phyloP scores from a whole-genome alignment of 2,113 vertebrate genomes.

The Xiphophorus hellerii region DNA sequence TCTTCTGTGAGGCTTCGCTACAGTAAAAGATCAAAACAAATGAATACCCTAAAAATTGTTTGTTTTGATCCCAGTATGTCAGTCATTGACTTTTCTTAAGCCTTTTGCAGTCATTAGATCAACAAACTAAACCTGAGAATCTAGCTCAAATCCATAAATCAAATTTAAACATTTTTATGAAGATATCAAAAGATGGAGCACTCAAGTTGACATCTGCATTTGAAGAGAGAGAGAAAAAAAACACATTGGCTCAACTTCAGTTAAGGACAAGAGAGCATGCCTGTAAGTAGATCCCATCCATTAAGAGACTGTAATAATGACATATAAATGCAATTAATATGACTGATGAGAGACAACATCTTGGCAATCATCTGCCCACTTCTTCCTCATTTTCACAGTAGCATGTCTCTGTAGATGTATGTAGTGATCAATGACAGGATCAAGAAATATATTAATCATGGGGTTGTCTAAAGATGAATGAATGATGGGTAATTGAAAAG shows the following conservation, averaged over 20 bases:
- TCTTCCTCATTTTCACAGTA: constrained; percentile 71
- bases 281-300: constrained; percentile 61
- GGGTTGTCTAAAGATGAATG: constrained; percentile 51
- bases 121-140: constrained; percentile 66
- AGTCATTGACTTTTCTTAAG: constrained; percentile 66
- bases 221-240: neutral
- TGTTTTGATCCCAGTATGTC: constrained; percentile 65
- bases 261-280: constrained; percentile 53
- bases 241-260: constrained; percentile 60
- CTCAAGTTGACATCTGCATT: constrained; percentile 47
- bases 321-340: constrained; percentile 79
- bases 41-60: constrained; percentile 71
- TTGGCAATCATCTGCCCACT: constrained; percentile 72
- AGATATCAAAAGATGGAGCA: constrained; percentile 39
- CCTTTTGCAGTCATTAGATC: constrained; percentile 68
- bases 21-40: constrained; percentile 40
- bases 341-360: constrained; percentile 74
- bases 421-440: constrained; percentile 56
- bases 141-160: constrained; percentile 66
- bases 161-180: constrained; percentile 41
- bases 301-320: constrained; percentile 71
- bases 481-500: constrained; percentile 42
- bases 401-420: constrained; percentile 70
- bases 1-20: constrained; percentile 40
- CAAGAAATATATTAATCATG: constrained; percentile 63